Evolutionary conservation across 2,797 vertebrate genomes (phyloP).

Genomic region (Lacerta agilis): DNA sequence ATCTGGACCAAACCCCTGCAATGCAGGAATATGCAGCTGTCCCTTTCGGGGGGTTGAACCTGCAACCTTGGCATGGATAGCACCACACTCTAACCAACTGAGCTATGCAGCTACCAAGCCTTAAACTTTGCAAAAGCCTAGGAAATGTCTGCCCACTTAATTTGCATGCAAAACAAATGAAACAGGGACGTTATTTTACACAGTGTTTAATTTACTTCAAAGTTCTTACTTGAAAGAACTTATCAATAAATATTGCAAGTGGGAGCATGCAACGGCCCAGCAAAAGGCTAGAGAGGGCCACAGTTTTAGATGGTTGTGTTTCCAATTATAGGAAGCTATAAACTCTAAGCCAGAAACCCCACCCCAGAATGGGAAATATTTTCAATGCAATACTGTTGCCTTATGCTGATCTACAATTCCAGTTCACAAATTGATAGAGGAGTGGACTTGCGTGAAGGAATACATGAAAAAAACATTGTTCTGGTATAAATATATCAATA

Average conservation of each 20-base stretch:
- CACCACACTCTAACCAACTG: too few species aligned
- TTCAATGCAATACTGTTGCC: constrained; percentile 38
- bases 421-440: too few species aligned
- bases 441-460: too few species aligned
- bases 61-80: too few species aligned
- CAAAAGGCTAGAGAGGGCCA: not conserved
- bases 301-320: too few species aligned
- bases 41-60: too few species aligned
- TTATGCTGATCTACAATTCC: constrained; percentile 5
- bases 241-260: too few species aligned
- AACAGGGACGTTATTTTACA: not conserved
- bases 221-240: not conserved
- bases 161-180: not conserved
- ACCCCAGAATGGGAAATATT: constrained; percentile 43
- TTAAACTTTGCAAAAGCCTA: not conserved
- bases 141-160: not conserved
- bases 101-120: not conserved
- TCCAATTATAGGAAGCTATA: not conserved
- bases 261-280: not conserved
- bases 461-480: too few species aligned
- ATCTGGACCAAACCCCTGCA: too few species aligned
- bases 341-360: constrained; percentile 21
- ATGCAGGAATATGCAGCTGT: too few species aligned
- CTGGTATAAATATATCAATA: too few species aligned
- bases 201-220: not conserved